Evolutionary conservation across 2,888 invertebrate species (phyloP).

Genomic region (Himalopsyche japonica): DNA sequence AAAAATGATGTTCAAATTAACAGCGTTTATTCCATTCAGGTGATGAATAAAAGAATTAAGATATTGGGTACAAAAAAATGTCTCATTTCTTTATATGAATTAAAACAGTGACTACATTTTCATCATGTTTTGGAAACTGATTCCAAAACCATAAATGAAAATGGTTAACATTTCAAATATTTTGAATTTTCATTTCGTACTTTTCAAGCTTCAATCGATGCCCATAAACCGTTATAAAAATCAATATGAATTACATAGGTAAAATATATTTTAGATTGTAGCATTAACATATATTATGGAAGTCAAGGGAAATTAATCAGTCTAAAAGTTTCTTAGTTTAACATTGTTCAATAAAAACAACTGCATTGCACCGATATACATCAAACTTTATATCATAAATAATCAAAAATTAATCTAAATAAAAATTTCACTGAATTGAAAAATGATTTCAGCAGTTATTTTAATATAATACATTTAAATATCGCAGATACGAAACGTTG

Average conservation of each 20-base stretch:
- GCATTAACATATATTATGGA: conserved; percentile 20
- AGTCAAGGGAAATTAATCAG: conserved; percentile 32
- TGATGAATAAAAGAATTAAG: no score
- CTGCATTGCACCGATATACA: background rate
- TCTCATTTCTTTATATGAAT: no score
- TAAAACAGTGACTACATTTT: no score
- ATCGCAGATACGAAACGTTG: background rate
- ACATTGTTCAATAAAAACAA: conserved; percentile 25
- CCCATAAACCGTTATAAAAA: background rate
- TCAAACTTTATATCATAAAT: background rate
- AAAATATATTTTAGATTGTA: conserved; percentile 15
- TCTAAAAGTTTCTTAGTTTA: conserved; percentile 11
- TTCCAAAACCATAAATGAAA: no score
- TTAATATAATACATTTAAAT: background rate
- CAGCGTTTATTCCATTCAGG: no score
- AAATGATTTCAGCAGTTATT: background rate
- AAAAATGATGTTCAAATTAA: no score
- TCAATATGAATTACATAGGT: background rate
- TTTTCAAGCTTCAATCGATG: background rate
- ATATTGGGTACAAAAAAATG: no score
- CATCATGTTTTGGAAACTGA: no score
- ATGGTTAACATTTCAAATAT: no score
- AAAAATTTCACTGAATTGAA: background rate
- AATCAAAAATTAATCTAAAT: background rate
- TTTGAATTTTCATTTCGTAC: no score